Percentiles rank a stretch among this genome's conserved stretches.
Conservation (phyloP, 1,140 invertebrate genomes). For the Phortica variegata region DNA sequence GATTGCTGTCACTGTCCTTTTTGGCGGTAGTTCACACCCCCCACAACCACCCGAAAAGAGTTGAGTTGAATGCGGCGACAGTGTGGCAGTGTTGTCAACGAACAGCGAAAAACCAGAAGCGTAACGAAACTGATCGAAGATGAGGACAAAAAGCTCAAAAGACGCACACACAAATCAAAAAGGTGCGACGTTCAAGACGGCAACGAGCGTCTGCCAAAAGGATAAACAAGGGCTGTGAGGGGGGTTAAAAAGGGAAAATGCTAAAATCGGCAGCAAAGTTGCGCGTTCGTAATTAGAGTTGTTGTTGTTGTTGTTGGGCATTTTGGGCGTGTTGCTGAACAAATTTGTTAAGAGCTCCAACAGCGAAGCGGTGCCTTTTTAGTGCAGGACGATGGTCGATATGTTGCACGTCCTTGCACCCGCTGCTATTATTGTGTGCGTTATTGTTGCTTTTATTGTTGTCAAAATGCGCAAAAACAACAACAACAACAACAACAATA, state of each 20-base stretch:
- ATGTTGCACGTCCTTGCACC: conserved; percentile 46
- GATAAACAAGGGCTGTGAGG: conserved; percentile 9
- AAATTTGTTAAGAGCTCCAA: conserved; percentile 57
- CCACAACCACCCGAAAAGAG: conserved; percentile 6
- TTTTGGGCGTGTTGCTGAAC: conserved; percentile 51
- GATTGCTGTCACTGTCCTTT: conserved; percentile 24
- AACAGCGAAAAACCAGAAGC: conserved; percentile 56
- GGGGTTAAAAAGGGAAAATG: too few species aligned
- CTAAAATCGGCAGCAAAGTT: conserved; percentile 13
- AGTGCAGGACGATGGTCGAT: conserved; percentile 24
- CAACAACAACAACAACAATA: too few species aligned
- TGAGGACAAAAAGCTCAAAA: conserved; percentile 3
- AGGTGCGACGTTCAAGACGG: too few species aligned
- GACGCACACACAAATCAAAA: not conserved
- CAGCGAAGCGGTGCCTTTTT: conserved; percentile 52
- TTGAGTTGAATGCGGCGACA: not conserved
- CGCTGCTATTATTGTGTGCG: conserved; percentile 28
- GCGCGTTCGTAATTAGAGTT: conserved; percentile 49
- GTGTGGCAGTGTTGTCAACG: not conserved
- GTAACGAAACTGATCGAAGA: conserved; percentile 48
- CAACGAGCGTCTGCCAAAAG: conserved; percentile 22
- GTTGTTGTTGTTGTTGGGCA: conserved; percentile 1
- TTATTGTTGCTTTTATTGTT: conserved; percentile 7
- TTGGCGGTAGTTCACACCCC: conserved; percentile 28
- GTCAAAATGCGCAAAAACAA: not conserved